phyloP scores from a whole-genome alignment of 2,888 invertebrate species.

The Sipunculus nudus region DNA sequence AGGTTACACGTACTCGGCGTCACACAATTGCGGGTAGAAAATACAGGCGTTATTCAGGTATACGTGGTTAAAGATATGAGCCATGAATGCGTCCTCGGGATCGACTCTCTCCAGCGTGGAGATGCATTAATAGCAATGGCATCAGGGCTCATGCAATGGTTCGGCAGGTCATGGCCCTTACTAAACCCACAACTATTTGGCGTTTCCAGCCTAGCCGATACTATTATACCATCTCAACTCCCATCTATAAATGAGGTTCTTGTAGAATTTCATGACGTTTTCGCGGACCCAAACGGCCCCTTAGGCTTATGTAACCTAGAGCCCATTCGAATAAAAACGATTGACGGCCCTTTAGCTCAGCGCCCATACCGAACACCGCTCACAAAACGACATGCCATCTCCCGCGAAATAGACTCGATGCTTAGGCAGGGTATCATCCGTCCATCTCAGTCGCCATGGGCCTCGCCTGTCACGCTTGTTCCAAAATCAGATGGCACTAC shows the following conservation, averaged over 20 bases:
- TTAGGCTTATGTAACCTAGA: neutral
- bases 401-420: conserved; percentile 10
- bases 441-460: conserved; percentile 6
- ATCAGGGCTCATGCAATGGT: neutral
- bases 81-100: neutral
- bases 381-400: neutral
- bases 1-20: neutral
- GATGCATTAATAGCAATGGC: neutral
- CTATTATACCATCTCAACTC: too few species aligned
- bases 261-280: neutral
- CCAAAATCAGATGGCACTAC: conserved; percentile 14
- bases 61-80: neutral
- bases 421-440: conserved; percentile 9
- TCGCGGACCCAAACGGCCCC: neutral
- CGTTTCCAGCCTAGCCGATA: too few species aligned
- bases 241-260: neutral
- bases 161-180: neutral
- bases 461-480: conserved; percentile 14
- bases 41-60: neutral
- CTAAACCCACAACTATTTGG: too few species aligned
- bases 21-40: neutral
- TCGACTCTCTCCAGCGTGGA: neutral
- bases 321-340: neutral
- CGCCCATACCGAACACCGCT: conserved; percentile 5
- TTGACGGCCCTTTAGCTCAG: conserved; percentile 9